Base-by-base conservation (phyloP, 2,888 invertebrate genomes). In the Neuroscelio doddi region DNA sequence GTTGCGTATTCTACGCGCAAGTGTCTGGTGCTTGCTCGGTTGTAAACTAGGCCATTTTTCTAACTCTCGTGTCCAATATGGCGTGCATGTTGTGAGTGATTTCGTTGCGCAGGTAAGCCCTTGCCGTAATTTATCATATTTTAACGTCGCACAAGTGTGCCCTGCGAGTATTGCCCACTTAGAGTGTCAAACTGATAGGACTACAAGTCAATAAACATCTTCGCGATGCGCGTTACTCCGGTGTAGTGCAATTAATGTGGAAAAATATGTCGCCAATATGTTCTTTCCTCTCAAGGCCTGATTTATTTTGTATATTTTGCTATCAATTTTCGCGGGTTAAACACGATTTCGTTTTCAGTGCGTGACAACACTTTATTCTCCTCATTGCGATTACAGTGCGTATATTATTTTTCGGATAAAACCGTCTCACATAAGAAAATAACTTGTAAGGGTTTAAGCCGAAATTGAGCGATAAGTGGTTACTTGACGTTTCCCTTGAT, bases 1-100 rank as follows among this genome's bases (percentile, higher is more conserved):
- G 21, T 2, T 21, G 21, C 21, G 21, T 21, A 21, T 21, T 21
- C 21, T 21, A 5, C 21, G 21, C 21, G 21, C 21, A 21, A 21
- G 21, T 21, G 21, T 21, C 21, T 5, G 5, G 21, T 44, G 42
- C 29, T 44, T 24, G 41, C 41, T 41, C 21, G 42, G 27, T 44
- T 44, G 42, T 44, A 44, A 44, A 44, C 42, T 26, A 44, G 42
- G 42, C 42, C 42, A 44, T 44, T 44, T 44, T 44, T 32, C 27
- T 12, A 44, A 27, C 21, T 29, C 29, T 24, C 27, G 14, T 44
- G 42, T 44, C 27, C 42, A 44, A 44, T 44, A 44, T 44, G 42
- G 42, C 42, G 42, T 44, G 42, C 42, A 14, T 44, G 42, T 44
- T 44, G 21, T 44, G 29, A 44, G 42, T 44, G 27, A 41, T 44